Base-by-base conservation (phyloP, 1,140 invertebrate genomes). In the Drosophila repleta region DNA sequence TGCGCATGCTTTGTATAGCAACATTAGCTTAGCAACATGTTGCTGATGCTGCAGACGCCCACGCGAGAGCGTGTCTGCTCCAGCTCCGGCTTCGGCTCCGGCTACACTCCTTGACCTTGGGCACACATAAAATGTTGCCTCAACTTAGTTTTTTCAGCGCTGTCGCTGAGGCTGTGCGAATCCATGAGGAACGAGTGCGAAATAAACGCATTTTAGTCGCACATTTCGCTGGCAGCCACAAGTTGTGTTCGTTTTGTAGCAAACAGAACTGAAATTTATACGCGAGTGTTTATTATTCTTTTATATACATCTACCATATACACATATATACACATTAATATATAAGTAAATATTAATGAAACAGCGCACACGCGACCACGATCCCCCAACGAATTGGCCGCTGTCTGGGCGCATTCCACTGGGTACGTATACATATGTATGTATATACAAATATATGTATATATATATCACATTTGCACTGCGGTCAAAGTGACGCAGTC, bases 41-140 rank as follows among this genome's bases (percentile, higher is more conserved):
- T 75, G 74, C 74, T 60, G 72, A 60, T 71, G 72, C 72, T 71
- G 61, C 52, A 55, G 10, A 39, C 57, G 58, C 65, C 71, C 66
- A 68, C 71, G 71, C 65, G 65, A 62, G 56, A 68, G 64, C 53
- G 37, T n/a, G n/a, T n/a, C n/a, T n/a, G 37, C 49, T 58, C 10
- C 29, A 45, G 29, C 32, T 49, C 37, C 55, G 37, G 37, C 49
- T 58, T 10, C 29, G 45, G 29, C 32, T 49, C 37, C 55, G 61
- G 60, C 51, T 58, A 60, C 74, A 75, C 82, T 87, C 79, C 83
- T 87, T 87, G 83, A 87, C 83, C 83, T 87, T 87, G 83, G 75
- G 35, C 75, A 82, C 70, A 66, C 60, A 73, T 62, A 65, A 69
- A 75, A 74, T 74, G 65, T 74, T 74, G 64, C 71, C 61, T 20